These are phyloP conservation scores for Parnassius apollo DNA, from an alignment of 2,888 invertebrate genomes.

Conservation along the genomic window DNA sequence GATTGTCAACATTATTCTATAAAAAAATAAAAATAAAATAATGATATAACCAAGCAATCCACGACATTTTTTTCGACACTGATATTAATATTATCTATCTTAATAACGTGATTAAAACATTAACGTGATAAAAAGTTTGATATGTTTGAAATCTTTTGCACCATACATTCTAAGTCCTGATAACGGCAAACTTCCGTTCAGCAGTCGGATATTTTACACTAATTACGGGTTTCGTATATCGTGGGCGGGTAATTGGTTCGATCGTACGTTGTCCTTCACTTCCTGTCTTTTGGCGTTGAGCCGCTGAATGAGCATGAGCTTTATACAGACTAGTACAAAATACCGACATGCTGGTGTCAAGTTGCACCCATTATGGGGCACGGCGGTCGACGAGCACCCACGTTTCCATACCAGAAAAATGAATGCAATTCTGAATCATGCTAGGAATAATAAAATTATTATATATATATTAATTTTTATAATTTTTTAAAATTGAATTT, in stretches of 20 bases:
- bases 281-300: conserved; percentile 71
- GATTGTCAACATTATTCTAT: too few relatives aligned
- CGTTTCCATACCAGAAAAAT: conserved; percentile 36
- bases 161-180: conserved; percentile 26
- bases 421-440: conserved; percentile 21
- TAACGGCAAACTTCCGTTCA: conserved; percentile 57
- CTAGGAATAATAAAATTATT: conserved; percentile 10
- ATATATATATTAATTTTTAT: neutral
- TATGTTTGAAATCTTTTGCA: conserved; percentile 8
- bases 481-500: too few relatives aligned
- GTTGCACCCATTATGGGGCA: conserved; percentile 57
- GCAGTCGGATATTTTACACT: conserved; percentile 67
- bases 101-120: too few relatives aligned
- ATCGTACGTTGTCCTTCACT: conserved; percentile 72
- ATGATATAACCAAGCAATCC: too few relatives aligned
- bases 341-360: conserved; percentile 62
- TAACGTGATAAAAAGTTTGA: neutral
- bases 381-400: conserved; percentile 63
- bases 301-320: conserved; percentile 48
- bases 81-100: too few relatives aligned
- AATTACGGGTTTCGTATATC: conserved; percentile 77
- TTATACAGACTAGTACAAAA: conserved; percentile 55
- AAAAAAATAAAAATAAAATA: too few relatives aligned
- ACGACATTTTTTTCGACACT: too few relatives aligned
- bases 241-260: conserved; percentile 77